phyloP scores from a whole-genome alignment of 2,797 vertebrate species.

The Champsocephalus esox region DNA sequence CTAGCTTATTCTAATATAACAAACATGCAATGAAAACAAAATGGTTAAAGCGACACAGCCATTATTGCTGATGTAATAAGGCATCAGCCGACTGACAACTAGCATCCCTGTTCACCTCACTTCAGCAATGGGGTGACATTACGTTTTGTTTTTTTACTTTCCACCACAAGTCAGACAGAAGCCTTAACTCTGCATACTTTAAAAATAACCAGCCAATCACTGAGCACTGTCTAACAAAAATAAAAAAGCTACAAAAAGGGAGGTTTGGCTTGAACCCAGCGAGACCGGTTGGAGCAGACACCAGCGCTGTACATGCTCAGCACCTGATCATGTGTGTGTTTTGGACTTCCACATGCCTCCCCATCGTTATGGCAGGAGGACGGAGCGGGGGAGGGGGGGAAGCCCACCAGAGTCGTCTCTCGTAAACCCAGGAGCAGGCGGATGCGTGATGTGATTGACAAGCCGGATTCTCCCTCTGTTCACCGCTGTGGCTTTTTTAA shows the following conservation, averaged over 20 bases:
- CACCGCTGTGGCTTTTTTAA: slow-evolving; percentile 73
- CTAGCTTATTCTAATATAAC: no score
- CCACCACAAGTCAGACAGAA: slow-evolving; percentile 86
- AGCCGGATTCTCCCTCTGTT: slow-evolving; percentile 80
- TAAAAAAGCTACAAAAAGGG: slow-evolving; percentile 29
- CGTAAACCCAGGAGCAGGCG: slow-evolving; percentile 76
- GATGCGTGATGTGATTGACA: slow-evolving; percentile 86
- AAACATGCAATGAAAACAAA: no score
- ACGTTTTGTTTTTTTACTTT: slow-evolving; percentile 35
- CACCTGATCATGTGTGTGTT: slow-evolving; percentile 88
- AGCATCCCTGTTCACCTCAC: neutral
- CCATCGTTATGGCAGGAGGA: slow-evolving; percentile 62
- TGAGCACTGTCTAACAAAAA: slow-evolving; percentile 39
- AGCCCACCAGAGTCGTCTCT: slow-evolving; percentile 85
- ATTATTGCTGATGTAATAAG: no score
- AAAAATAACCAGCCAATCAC: slow-evolving; percentile 82
- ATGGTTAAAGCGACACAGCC: no score
- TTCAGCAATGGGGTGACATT: slow-evolving; percentile 48
- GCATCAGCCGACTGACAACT: neutral
- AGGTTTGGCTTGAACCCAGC: slow-evolving; percentile 46
- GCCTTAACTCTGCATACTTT: slow-evolving; percentile 76
- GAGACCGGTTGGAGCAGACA: slow-evolving; percentile 76
- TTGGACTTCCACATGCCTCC: slow-evolving; percentile 82
- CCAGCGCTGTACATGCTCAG: slow-evolving; percentile 85
- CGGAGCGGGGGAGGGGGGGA: neutral